These are phyloP conservation scores for Herpetotheres cachinnans DNA, from an alignment of 2,113 vertebrate species.

Conservation along the genomic window DNA sequence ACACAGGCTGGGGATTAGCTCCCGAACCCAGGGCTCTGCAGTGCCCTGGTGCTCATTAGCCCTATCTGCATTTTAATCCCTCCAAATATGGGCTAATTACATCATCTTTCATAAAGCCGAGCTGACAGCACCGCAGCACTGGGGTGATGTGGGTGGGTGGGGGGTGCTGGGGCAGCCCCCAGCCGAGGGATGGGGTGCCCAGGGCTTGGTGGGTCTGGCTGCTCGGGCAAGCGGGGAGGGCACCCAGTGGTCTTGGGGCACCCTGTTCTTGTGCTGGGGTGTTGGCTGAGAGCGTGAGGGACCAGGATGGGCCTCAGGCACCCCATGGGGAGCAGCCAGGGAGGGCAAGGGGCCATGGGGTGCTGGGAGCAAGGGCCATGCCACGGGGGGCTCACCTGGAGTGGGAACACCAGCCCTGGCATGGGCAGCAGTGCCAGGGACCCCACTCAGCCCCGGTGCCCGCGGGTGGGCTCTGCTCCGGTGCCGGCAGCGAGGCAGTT, in stretches of 20 bases:
- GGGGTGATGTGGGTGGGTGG: not conserved
- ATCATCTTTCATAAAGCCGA: not conserved
- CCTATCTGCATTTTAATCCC: conserved; percentile 44
- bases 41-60: not conserved
- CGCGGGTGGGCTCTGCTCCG: not conserved
- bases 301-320: accelerated
- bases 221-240: not conserved
- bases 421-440: accelerated
- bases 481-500: conserved; percentile 53
- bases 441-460: not conserved
- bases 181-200: accelerated
- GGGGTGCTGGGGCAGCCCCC: not conserved
- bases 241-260: accelerated
- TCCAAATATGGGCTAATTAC: not conserved
- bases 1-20: not conserved
- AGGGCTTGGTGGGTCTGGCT: not conserved
- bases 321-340: not conserved
- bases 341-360: not conserved
- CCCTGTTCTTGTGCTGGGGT: not conserved
- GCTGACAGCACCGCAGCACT: not conserved
- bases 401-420: not conserved
- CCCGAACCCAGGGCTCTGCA: not conserved
- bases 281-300: accelerated
- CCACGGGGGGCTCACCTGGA: accelerated
- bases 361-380: not conserved